Evolutionary conservation across 1,140 invertebrate species (phyloP).

Genomic region (Scylla paramamosain): DNA sequence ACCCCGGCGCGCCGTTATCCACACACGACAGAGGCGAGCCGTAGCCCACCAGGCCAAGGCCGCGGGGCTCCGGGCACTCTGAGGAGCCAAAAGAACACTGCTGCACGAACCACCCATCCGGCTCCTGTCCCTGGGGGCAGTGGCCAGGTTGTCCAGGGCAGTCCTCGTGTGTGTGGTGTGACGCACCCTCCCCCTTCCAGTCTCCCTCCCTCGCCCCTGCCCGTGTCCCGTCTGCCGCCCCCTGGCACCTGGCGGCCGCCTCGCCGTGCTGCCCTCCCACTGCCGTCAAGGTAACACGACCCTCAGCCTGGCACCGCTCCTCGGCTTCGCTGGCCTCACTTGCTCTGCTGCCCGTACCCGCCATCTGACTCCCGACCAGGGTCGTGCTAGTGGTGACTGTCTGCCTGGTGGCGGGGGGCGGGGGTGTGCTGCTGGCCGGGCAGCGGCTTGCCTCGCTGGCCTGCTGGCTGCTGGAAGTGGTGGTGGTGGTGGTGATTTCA

Average conservation of each 20-base stretch:
- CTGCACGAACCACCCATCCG: neutral
- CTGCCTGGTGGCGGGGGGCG: neutral
- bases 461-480: neutral
- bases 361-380: neutral
- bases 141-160: neutral
- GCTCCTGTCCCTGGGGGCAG: neutral
- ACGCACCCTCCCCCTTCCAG: neutral
- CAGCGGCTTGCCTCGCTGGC: neutral
- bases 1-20: neutral
- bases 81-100: neutral
- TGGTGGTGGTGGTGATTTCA: neutral
- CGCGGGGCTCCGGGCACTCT: neutral
- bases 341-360: neutral
- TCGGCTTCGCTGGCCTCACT: neutral
- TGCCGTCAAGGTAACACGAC: neutral
- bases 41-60: constrained; percentile 49
- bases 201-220: neutral
- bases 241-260: neutral
- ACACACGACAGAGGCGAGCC: constrained; percentile 58
- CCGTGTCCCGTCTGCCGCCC: neutral
- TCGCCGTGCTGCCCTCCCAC: neutral
- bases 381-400: neutral
- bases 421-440: neutral
- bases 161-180: neutral
- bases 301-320: neutral